A percentile compares a stretch with the other conserved stretches of the same genome.
phyloP scores from a whole-genome alignment of 2,888 invertebrate genomes.

The Mallateleia sp. region DNA sequence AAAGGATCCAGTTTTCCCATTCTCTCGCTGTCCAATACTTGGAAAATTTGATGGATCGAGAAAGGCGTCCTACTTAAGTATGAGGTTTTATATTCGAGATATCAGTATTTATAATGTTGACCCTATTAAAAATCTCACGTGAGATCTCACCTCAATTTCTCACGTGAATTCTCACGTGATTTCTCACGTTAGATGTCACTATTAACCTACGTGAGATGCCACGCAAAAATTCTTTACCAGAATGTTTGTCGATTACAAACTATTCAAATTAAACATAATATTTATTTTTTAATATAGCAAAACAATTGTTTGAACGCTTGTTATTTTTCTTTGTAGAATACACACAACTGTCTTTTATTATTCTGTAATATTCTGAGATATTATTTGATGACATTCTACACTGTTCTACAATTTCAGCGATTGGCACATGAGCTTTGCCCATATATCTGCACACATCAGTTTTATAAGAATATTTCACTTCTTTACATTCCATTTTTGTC shows the following conservation, averaged over 20 bases:
- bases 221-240: background rate
- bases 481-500: background rate
- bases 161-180: no score
- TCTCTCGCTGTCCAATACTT: background rate
- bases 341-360: background rate
- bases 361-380: background rate
- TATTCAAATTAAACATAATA: background rate
- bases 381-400: slow-evolving; percentile 1
- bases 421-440: background rate
- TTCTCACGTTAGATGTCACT: no score
- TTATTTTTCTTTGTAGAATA: background rate
- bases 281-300: background rate
- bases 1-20: no score
- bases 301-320: background rate
- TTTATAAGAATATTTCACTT: background rate
- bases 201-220: no score
- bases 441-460: background rate
- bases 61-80: slow-evolving; percentile 1
- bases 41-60: background rate
- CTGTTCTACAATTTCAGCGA: background rate
- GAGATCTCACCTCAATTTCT: no score
- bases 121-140: no score
- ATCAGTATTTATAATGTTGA: no score
- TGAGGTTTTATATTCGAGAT: background rate
- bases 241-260: background rate